These are phyloP conservation scores for Heliocidaris tuberculata DNA, from an alignment of 35 echinoderm and acorn worm genomes.

Conservation along the genomic window DNA sequence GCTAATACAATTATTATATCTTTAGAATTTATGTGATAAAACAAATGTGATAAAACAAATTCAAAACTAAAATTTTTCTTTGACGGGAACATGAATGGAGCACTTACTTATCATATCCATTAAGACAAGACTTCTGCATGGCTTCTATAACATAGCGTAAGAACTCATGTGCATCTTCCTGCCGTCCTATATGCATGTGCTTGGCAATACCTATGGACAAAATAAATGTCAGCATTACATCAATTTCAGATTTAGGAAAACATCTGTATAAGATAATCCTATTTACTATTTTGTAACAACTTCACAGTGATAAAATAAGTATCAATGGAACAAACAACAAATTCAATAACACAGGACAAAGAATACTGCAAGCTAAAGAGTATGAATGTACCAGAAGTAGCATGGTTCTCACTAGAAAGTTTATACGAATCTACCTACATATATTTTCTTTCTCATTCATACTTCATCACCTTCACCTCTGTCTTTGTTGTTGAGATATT, in stretches of 20 bases:
- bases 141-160: constrained; percentile 87
- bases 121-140: constrained; percentile 86
- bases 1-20: no score
- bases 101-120: constrained; percentile 91
- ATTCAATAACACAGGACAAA: not conserved
- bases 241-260: not conserved
- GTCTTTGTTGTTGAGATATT: no score
- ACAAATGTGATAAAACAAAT: no score
- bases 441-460: no score
- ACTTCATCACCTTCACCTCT: no score
- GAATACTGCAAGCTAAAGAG: no score
- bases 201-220: constrained; percentile 88
- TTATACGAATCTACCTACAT: no score
- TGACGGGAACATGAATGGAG: not conserved
- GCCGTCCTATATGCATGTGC: constrained; percentile 89
- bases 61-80: no score
- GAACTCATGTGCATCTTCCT: constrained; percentile 98
- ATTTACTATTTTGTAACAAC: not conserved
- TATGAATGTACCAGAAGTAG: no score
- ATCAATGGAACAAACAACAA: not conserved
- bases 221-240: not conserved
- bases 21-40: no score
- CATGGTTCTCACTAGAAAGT: no score
- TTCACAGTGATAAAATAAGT: not conserved
- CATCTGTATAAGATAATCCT: not conserved